Evolutionary conservation across 92 coral and sea anemone species (phyloP), one percentile per base, ranked within the genome.

Genomic region (Umimayanthus chanpuru): DNA sequence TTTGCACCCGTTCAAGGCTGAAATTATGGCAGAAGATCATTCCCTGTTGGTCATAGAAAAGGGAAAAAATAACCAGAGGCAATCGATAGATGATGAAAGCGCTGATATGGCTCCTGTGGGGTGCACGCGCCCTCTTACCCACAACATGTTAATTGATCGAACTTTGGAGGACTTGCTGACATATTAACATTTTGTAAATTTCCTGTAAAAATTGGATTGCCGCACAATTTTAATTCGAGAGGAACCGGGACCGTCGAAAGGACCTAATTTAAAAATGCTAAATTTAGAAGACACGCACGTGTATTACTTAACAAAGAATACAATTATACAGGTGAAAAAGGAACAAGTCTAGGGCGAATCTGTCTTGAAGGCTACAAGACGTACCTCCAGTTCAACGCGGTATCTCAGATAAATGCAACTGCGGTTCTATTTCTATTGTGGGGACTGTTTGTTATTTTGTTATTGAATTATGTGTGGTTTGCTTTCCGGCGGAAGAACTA

Each of bases 201-300:
- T 82, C 86, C 76, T 82, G 76, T 82, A 67, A 49, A 82, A 82
- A 82, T 82, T 66, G 86, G 86, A 82, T 82, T 82, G 75, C 75
- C 25, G 36, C 55, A 28, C 41, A 73, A 73, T 73, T 43, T 39
- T 28, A 7, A 39, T 75, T 75, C 79, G 50, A 75, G 50, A 75
- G 79, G 44, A 75, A 75, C 79, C 79, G 79, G 44, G 79, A 39
- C 32, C 20, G 76, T 40, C 43, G 16, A 73, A 41, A 66, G 76
- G 55, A 68, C 26, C n/a, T 66, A 40, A 58, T 25, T 40, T n/a
- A n/a, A n/a, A n/a, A 68, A 15, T 15, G 38, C 26, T 47, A 82
- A 68, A 7, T 82, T 81, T 66, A 70, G 64, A 82, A 41, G 38
- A 10, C 77, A 67, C 86, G 86, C 55, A 67, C 47, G 21, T 66